These are phyloP conservation scores for Eutrigla gurnardus DNA, from an alignment of 2,797 vertebrate species.

Conservation along the genomic window DNA sequence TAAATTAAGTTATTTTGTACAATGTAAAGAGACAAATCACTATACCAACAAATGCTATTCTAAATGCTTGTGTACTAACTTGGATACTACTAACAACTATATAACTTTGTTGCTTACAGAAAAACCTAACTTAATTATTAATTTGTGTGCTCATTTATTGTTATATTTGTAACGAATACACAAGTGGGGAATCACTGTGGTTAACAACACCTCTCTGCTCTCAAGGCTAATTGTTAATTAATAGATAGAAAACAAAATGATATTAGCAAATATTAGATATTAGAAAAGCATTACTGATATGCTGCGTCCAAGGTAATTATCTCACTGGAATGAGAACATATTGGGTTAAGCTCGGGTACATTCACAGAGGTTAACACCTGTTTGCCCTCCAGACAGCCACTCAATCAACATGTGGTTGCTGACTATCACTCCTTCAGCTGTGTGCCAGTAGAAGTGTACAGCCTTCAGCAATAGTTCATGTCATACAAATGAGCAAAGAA, in stretches of 20 bases:
- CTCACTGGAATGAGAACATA: conserved; percentile 19
- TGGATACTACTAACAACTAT: not conserved
- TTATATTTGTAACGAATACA: conserved; percentile 4
- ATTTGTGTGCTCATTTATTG: not conserved
- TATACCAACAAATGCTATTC: not conserved
- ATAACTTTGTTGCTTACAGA: not conserved
- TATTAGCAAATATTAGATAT: no score
- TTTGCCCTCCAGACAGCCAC: conserved; percentile 66
- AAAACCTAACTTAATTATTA: conserved; percentile 3
- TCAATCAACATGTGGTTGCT: conserved; percentile 53
- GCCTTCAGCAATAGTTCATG: conserved; percentile 37
- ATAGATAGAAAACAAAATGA: not conserved
- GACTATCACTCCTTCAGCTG: conserved; percentile 47
- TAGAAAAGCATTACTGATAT: conserved; percentile 6
- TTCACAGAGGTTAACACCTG: conserved; percentile 65
- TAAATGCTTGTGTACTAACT: not conserved
- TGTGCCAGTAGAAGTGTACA: conserved; percentile 31
- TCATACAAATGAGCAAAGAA: not conserved
- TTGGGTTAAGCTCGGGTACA: conserved; percentile 14
- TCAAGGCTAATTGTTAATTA: conserved; percentile 8
- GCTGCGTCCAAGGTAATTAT: conserved; percentile 8
- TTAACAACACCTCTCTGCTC: not conserved
- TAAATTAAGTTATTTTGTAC: not conserved
- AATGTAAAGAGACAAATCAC: not conserved
- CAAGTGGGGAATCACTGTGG: not conserved